Evolutionary conservation across 1,140 invertebrate species (phyloP), one percentile per base, ranked within the genome.

Genomic region (Diplogasteroides magnus): DNA sequence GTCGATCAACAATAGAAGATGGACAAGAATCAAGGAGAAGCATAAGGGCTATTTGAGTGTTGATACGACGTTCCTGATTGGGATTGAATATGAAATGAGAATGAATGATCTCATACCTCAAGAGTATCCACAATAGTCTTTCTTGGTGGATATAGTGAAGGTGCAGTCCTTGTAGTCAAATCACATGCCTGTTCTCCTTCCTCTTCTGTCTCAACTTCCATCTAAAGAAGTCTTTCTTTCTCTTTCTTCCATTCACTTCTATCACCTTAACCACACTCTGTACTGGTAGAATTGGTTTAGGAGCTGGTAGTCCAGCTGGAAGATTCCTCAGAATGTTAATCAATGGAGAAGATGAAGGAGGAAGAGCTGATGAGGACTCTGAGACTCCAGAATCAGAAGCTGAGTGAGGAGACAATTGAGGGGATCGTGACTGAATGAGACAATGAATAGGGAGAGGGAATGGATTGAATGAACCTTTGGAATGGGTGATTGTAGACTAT

Each of bases 11-110:
- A 31, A 74, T 3, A 3, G 57, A 56, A 29, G 70, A 64, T 14
- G 64, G 65, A 13, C 67, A 57, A 31, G 67, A 64, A 60, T 74
- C 73, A 13, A 74, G 59, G 6, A 74, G 29, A 37, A 74, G 73
- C 73, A 74, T 74, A 28, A 74, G 56, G 29, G 73, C 73, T 31
- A 74, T 72, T 69, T 74, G 68, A 61, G 69, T 56, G 19, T 26
- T 19, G 59, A 55, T 48, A 6, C 37, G 37, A 48, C 37, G 37
- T 48, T 48, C 37, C 37, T 48, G 37, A 48, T 48, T 48, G 19
- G 6, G 37, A 48, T 48, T n/a, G n/a, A n/a, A 48, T 48, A 19
- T 48, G 37, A 48, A 11, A 48, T 11, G 37, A 48, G 6, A 48
- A 11, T 6, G 37, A 48, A 48, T 48, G 37, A 48, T 48, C 6